Base-by-base conservation (phyloP, 2,797 vertebrate species). In the Aeoliscus strigatus region DNA sequence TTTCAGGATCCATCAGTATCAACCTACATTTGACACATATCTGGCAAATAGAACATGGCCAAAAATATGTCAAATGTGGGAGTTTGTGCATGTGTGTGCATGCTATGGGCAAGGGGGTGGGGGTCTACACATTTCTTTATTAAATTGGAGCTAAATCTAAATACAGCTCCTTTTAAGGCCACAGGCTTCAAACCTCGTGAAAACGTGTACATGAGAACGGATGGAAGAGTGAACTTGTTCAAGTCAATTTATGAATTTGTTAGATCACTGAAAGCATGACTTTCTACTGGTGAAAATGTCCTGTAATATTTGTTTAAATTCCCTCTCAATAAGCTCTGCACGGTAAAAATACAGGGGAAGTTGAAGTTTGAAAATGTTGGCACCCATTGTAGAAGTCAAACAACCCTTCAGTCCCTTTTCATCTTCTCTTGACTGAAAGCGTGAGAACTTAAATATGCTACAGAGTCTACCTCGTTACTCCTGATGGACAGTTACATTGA, bases 11-110 rank as follows among this genome's bases (percentile, higher is more conserved):
- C n/a, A n/a, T n/a, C n/a, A n/a, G n/a, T n/a, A n/a, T 55, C 41
- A 64, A 65, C 45, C 50, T 51, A 27, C 52, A 24, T 61, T 48
- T 59, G 55, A 64, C 60, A 65, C 65, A 51, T 55, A 58, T 59
- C 51, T 68, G 42, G 43, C 34, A 67, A 56, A 49, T 47, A 32
- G 10, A 14, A 27, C 14, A 16, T 25, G 56, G 45, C 57, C 59
- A 70, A 63, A 45, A 57, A 37, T 43, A n/a, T 47, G 39, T 68
- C 66, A 62, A 18, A 60, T 43, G 39, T 41, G 13, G 14, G 15
- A 27, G 18, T 15, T 11, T 39, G 28, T 10, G 12, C 29, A 9
- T 31, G 33, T 31, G 14, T 18, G 6, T 23, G 12, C 5, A 9
- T 10, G n/a, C 18, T 29, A 27, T 18, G 25, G 9, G 43, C 18